Base-by-base conservation (phyloP, 2,888 invertebrate species). In the Trimorus sp. region DNA sequence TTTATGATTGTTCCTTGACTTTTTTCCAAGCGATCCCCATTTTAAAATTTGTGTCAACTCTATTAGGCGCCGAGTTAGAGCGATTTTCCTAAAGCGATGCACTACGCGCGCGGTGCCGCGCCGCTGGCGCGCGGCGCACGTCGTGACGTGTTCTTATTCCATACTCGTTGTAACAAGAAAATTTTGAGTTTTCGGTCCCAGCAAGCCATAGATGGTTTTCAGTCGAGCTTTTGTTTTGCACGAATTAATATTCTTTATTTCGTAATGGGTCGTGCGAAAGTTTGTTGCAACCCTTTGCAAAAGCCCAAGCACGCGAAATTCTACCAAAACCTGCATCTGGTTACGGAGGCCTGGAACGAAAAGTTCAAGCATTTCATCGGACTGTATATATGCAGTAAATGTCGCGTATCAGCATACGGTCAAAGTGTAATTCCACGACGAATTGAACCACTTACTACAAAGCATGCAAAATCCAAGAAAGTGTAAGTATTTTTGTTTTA, bases 251-350 rank as follows among this genome's bases (percentile, higher is more conserved):
- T 51, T 59, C 42, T n/a, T n/a, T 42, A 51, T 51, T 54, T 53
- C 36, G n/a, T 12, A 56, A 56, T 68, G 68, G 45, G 42, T 54
- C 45, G 56, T 38, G 54, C 48, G 8, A 68, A 54, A 26, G 54
- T n/a, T 6, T 66, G 66, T 66, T 66, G 66, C 14, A 66, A 53
- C 53, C 54, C 66, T 16, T 54, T 68, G n/a, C 12, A 16, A 56
- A 68, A 68, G 14, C 7, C 14, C 3, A 58, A 58, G 1, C 68
- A 68, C 16, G 14, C 7, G 16, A 15, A 26, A 12, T 37, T 65
- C 11, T 0, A 42, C 59, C 54, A 53, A 37, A 45, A 63, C 48
- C 49, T 71, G 11, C 16, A 5, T 71, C n/a, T 62, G 4, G 48
- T 62, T 37, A 51, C 49, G 14, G 26, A 60, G 4, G 60, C 40